Conservation (phyloP, 2,113 vertebrate genomes). For the Equus quagga region DNA sequence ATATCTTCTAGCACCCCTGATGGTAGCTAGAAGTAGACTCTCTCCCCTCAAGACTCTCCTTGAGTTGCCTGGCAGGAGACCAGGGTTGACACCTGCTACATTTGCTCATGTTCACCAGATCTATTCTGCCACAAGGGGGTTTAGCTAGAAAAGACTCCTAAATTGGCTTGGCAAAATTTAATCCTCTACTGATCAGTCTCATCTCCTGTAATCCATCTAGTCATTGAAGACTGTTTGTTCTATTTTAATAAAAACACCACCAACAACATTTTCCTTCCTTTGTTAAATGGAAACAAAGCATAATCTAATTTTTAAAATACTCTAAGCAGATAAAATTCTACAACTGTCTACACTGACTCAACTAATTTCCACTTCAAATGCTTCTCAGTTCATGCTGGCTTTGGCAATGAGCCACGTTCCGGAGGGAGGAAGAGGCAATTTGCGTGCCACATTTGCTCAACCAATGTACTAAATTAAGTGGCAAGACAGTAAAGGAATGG, state of each 20-base stretch:
- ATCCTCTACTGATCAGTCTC: conserved; percentile 62
- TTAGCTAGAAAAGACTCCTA: neutral
- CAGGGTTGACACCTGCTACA: neutral
- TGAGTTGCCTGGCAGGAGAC: no score
- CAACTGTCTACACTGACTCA: conserved; percentile 38
- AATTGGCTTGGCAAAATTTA: conserved; percentile 51
- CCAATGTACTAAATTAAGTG: conserved; percentile 78
- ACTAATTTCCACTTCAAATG: conserved; percentile 70
- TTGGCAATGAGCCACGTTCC: conserved; percentile 59
- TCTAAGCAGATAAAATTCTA: conserved; percentile 55
- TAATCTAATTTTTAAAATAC: conserved; percentile 77
- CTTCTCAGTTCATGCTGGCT: conserved; percentile 45
- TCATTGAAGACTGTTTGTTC: conserved; percentile 52
- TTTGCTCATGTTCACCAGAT: neutral
- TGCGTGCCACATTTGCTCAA: conserved; percentile 65
- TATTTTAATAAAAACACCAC: conserved; percentile 60
- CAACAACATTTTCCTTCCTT: conserved; percentile 44
- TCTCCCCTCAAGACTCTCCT: neutral
- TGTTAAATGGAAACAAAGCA: conserved; percentile 74
- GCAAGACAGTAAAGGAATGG: conserved; percentile 59
- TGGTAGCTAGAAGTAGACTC: neutral
- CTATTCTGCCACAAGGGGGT: conserved; percentile 1
- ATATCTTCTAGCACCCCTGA: neutral
- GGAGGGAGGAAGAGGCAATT: conserved; percentile 67
- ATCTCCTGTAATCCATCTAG: conserved; percentile 67